phyloP scores from a whole-genome alignment of 2,888 invertebrate genomes.

The Trachelus iudaicus region DNA sequence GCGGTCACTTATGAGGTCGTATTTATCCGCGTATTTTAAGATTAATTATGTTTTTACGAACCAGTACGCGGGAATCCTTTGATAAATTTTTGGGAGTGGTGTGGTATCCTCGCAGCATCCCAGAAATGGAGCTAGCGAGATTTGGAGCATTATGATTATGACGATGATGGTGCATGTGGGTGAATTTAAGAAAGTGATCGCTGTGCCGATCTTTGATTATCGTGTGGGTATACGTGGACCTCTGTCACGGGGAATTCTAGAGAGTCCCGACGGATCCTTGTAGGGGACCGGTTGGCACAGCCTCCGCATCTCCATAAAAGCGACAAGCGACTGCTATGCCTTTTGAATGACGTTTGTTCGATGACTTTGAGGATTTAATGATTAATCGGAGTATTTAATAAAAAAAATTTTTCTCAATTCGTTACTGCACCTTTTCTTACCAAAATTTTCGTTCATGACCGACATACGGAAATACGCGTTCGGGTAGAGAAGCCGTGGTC shows the following conservation, averaged over 20 bases:
- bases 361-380: neutral
- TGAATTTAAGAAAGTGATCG: neutral
- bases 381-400: neutral
- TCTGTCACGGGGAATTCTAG: neutral
- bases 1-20: neutral
- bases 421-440: neutral
- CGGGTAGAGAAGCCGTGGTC: neutral
- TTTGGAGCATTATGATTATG: neutral
- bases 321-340: neutral
- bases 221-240: neutral
- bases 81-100: neutral
- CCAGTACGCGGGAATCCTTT: neutral
- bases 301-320: slow-evolving; percentile 5
- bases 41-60: neutral
- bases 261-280: slow-evolving; percentile 1
- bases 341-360: neutral
- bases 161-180: neutral
- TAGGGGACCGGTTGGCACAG: neutral
- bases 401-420: neutral
- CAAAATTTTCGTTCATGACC: neutral
- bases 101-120: neutral
- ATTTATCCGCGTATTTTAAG: neutral
- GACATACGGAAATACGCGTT: neutral
- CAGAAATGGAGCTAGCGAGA: neutral
- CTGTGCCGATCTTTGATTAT: neutral